These are phyloP conservation scores for Thamnaconus septentrionalis DNA, from an alignment of 2,113 vertebrate genomes.

Conservation along the genomic window DNA sequence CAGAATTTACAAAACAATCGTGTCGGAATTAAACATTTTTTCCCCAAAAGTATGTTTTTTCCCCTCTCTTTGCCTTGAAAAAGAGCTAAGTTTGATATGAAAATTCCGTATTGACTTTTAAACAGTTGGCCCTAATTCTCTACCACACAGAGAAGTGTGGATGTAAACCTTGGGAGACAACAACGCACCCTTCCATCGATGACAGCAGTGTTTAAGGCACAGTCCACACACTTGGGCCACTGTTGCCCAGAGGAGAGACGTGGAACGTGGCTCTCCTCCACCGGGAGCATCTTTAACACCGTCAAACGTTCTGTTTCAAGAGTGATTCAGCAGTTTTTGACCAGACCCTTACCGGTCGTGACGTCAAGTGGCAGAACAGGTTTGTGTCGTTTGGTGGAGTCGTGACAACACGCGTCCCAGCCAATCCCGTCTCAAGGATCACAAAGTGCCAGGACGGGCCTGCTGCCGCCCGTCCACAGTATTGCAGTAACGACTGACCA, in stretches of 20 bases:
- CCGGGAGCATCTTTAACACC: not conserved
- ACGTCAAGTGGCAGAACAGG: too few relatives aligned
- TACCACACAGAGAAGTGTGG: not conserved
- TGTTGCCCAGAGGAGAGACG: conserved; percentile 17
- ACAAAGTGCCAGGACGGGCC: conserved; percentile 42
- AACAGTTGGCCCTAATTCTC: too few relatives aligned
- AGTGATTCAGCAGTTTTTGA: not conserved
- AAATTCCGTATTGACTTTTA: too few relatives aligned
- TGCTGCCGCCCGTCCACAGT: conserved; percentile 8
- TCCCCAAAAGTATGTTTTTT: too few relatives aligned
- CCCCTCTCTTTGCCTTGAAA: too few relatives aligned
- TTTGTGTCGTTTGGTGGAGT: not conserved
- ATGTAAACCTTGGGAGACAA: conserved; percentile 39
- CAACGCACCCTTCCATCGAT: conserved; percentile 20
- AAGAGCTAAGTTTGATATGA: too few relatives aligned
- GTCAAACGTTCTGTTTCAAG: not conserved
- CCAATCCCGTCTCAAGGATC: conserved; percentile 3
- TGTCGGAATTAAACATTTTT: too few relatives aligned
- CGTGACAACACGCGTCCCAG: conserved; percentile 14
- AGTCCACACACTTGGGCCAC: conserved; percentile 31
- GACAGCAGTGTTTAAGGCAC: conserved; percentile 69
- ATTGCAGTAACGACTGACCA: not conserved
- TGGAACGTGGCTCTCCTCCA: conserved; percentile 8
- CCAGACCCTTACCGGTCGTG: too few relatives aligned
- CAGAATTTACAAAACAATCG: too few relatives aligned